These are phyloP conservation scores for Knipowitschia caucasica DNA, from an alignment of 2,797 vertebrate genomes.

Conservation along the genomic window DNA sequence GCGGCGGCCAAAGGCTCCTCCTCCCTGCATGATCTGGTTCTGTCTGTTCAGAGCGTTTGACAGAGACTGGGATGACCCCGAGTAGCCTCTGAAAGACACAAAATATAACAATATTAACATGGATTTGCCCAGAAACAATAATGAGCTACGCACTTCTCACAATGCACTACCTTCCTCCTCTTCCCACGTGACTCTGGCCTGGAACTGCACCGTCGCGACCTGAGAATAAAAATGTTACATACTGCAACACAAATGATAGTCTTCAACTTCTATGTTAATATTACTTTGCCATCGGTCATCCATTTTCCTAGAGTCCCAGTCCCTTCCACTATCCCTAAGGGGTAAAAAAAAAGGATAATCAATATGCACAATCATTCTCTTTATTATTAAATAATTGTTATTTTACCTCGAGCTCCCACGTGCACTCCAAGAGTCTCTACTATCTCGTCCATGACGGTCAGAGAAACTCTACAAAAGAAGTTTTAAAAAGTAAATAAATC, in stretches of 20 bases:
- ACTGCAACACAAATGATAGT: neutral
- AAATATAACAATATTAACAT: neutral
- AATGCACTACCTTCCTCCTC: slow-evolving; percentile 80
- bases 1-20: slow-evolving; percentile 77
- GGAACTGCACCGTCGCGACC: slow-evolving; percentile 81
- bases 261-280: neutral
- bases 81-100: slow-evolving; percentile 75
- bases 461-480: slow-evolving; percentile 81
- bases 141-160: neutral
- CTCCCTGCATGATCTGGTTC: slow-evolving; percentile 78
- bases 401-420: slow-evolving; percentile 75
- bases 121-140: neutral
- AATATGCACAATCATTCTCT: too few species aligned
- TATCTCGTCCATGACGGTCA: slow-evolving; percentile 81
- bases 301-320: slow-evolving; percentile 89
- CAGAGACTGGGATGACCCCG: slow-evolving; percentile 78
- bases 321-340: slow-evolving; percentile 82
- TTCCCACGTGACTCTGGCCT: slow-evolving; percentile 80
- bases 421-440: slow-evolving; percentile 83
- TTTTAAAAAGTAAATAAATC: neutral
- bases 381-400: neutral
- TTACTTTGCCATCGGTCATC: slow-evolving; percentile 84
- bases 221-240: slow-evolving; percentile 33
- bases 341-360: slow-evolving; percentile 8
- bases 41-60: slow-evolving; percentile 77